These are phyloP conservation scores for Catostylus mosaicus DNA, from an alignment of 30 jellyfish, hydroid and myxozoan genomes.

Conservation along the genomic window DNA sequence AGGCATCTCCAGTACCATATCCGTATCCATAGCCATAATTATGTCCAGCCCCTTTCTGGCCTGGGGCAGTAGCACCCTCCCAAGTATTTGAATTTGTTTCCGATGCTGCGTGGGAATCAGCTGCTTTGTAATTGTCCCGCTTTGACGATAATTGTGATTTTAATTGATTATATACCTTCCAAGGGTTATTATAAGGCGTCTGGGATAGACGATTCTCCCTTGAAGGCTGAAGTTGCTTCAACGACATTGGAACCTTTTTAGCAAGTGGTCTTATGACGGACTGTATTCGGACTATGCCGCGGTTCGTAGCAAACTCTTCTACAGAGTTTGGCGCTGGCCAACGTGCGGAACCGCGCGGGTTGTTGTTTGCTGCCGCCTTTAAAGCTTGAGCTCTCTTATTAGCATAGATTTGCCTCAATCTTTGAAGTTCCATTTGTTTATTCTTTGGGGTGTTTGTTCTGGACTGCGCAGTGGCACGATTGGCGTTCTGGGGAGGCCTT, in stretches of 20 bases:
- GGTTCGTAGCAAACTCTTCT: slow-evolving; percentile 57
- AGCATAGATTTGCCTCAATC: slow-evolving; percentile 28
- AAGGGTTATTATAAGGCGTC: slow-evolving; percentile 41
- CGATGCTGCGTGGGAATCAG: slow-evolving; percentile 62
- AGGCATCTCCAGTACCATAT: slow-evolving; percentile 68
- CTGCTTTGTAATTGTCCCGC: slow-evolving; percentile 42
- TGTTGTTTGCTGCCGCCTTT: not conserved
- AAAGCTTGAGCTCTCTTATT: slow-evolving; percentile 20
- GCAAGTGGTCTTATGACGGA: slow-evolving; percentile 48
- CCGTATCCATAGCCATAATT: slow-evolving; percentile 81
- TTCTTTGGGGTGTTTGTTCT: not conserved
- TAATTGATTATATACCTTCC: slow-evolving; percentile 45
- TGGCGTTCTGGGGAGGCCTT: slow-evolving; percentile 3
- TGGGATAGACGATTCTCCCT: slow-evolving; percentile 26
- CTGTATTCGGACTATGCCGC: slow-evolving; percentile 57
- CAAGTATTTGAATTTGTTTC: slow-evolving; percentile 52
- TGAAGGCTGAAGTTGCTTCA: not conserved
- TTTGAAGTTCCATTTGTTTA: slow-evolving; percentile 27
- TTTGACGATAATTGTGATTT: slow-evolving; percentile 35
- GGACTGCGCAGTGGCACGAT: not conserved
- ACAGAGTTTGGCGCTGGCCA: slow-evolving; percentile 68
- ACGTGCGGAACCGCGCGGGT: slow-evolving; percentile 1
- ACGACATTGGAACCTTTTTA: not conserved
- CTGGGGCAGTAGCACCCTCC: slow-evolving; percentile 70
- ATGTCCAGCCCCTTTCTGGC: slow-evolving; percentile 74